A percentile compares a stretch with the other conserved stretches of the same genome.
These are phyloP conservation scores for Euborellia annulipes DNA, from an alignment of 1,140 invertebrate species.

Conservation along the genomic window DNA sequence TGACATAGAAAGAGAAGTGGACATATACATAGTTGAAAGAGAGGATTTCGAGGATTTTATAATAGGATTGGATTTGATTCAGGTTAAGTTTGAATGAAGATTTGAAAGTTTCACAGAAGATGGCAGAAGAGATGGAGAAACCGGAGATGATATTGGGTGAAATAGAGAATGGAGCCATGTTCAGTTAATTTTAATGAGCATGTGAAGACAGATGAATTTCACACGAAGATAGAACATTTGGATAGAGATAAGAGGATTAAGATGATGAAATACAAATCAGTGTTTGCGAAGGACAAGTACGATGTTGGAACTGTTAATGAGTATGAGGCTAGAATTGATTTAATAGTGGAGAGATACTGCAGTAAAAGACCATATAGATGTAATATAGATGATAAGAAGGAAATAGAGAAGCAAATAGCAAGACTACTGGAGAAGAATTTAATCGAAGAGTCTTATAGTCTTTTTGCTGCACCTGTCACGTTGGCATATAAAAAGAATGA, in stretches of 20 bases:
- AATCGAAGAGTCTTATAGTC: constrained; percentile 24
- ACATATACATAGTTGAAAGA: constrained; percentile 10
- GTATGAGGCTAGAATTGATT: constrained; percentile 23
- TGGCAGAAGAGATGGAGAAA: constrained; percentile 11
- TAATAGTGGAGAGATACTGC: constrained; percentile 22
- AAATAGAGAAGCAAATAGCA: constrained; percentile 22
- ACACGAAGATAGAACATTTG: constrained; percentile 18
- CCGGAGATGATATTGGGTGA: no score
- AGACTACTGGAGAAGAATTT: constrained; percentile 22
- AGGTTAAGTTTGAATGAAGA: no score
- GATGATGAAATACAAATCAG: constrained; percentile 19
- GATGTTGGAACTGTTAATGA: constrained; percentile 18
- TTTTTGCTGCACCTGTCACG: constrained; percentile 24
- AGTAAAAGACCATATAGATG: constrained; percentile 24
- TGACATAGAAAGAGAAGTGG: constrained; percentile 9
- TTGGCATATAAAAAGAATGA: constrained; percentile 12
- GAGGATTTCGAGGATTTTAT: constrained; percentile 6
- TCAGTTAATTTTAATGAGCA: constrained; percentile 22
- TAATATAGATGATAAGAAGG: constrained; percentile 21
- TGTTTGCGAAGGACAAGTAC: constrained; percentile 26
- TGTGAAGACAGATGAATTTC: constrained; percentile 16
- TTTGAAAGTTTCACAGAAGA: constrained; percentile 8
- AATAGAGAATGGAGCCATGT: constrained; percentile 1
- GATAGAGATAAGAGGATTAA: constrained; percentile 15
- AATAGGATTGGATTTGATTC: no score